Percentiles rank a stretch among this genome's conserved stretches.
These are phyloP conservation scores for Nineta flava DNA, from an alignment of 2,888 invertebrate species.

Conservation along the genomic window DNA sequence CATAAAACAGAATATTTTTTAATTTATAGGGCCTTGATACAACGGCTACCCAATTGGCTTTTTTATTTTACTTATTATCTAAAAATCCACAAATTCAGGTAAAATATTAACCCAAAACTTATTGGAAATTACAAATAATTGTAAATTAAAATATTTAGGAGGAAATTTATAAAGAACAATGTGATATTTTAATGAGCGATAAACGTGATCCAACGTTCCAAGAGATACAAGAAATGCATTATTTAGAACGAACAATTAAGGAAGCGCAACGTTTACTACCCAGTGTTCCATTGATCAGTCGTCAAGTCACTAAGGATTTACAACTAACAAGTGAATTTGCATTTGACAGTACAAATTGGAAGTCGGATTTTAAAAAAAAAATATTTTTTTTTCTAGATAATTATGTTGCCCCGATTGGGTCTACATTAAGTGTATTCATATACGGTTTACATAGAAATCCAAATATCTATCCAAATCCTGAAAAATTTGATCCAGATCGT, in stretches of 20 bases:
- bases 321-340: neutral
- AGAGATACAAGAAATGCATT: neutral
- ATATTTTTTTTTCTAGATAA: neutral
- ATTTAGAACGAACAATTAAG: slow-evolving; percentile 1
- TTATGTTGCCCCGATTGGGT: neutral
- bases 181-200: neutral
- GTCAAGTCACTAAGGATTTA: neutral
- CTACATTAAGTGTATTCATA: neutral
- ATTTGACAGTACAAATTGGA: neutral
- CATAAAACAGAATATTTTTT: no score
- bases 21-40: slow-evolving; percentile 2
- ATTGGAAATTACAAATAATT: no score
- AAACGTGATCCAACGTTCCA: neutral
- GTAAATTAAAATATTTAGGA: neutral
- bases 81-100: neutral
- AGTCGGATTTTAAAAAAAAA: neutral
- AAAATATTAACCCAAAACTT: neutral
- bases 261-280: neutral
- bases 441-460: neutral
- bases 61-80: neutral
- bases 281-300: neutral
- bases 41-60: neutral
- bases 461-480: neutral
- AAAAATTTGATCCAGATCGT: slow-evolving; percentile 1
- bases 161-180: neutral